phyloP scores from a whole-genome alignment of 2,888 invertebrate genomes.

The Seladonia tumulorum region DNA sequence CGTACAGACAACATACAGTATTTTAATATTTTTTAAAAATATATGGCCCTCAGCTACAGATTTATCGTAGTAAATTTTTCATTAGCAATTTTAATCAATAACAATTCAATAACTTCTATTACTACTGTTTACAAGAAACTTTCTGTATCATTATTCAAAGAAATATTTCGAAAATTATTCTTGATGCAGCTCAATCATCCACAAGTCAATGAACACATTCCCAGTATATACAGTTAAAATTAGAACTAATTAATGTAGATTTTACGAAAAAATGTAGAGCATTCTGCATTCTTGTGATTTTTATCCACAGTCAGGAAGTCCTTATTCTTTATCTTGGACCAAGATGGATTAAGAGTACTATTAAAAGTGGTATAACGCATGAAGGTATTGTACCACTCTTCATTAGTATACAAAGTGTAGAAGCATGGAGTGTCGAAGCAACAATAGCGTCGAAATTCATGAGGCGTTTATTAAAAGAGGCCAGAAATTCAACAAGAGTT shows the following conservation, averaged over 20 bases:
- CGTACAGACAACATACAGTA: no score
- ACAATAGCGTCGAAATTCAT: conserved; percentile 8
- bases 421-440: not conserved
- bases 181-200: not conserved
- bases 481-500: conserved; percentile 1
- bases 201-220: not conserved
- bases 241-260: not conserved
- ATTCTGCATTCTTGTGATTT: not conserved
- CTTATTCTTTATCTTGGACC: not conserved
- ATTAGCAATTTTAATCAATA: not conserved
- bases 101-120: not conserved
- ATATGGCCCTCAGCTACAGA: no score
- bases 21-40: no score
- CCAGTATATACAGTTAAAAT: not conserved
- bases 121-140: not conserved
- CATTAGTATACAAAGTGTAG: not conserved
- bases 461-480: conserved; percentile 10
- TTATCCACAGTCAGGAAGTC: not conserved
- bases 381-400: not conserved
- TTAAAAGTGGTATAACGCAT: not conserved
- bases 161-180: not conserved
- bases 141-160: not conserved
- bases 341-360: not conserved
- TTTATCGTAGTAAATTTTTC: no score
- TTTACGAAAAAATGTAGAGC: not conserved